These are phyloP conservation scores for Struthidea cinerea DNA, from an alignment of 2,113 vertebrate species.

Conservation along the genomic window DNA sequence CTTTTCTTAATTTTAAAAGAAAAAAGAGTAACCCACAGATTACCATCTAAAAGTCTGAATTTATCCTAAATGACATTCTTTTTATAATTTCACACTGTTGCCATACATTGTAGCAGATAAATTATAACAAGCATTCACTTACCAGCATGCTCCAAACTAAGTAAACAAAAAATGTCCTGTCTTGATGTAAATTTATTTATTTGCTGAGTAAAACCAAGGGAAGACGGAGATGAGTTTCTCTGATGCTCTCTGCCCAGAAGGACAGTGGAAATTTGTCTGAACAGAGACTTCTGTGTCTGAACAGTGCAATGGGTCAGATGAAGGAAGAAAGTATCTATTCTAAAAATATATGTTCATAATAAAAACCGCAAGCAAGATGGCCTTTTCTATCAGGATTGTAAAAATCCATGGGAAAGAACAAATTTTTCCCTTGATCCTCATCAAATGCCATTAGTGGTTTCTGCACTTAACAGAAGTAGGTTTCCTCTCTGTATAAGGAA, in stretches of 20 bases:
- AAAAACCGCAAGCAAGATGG: neutral
- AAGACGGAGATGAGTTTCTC: neutral
- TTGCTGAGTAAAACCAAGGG: neutral
- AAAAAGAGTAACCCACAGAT: neutral
- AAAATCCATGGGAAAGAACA: neutral
- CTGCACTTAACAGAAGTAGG: neutral
- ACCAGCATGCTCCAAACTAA: neutral
- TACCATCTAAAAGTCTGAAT: neutral
- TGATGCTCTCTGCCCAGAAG: neutral
- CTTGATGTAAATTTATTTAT: neutral
- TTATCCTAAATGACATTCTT: neutral
- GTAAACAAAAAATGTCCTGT: neutral
- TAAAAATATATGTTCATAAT: neutral
- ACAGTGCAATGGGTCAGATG: neutral
- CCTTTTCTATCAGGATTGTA: neutral
- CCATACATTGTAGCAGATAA: neutral
- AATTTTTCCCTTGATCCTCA: neutral
- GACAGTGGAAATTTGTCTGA: neutral
- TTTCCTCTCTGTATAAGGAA: neutral
- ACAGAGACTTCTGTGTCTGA: neutral
- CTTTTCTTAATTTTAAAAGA: neutral
- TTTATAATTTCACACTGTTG: neutral
- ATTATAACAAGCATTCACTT: neutral
- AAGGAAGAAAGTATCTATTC: neutral
- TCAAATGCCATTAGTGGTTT: neutral